Evolutionary conservation across 2,888 invertebrate genomes (phyloP), one percentile per base, ranked within the genome.

Genomic region (Rhyacophila evoluta): DNA sequence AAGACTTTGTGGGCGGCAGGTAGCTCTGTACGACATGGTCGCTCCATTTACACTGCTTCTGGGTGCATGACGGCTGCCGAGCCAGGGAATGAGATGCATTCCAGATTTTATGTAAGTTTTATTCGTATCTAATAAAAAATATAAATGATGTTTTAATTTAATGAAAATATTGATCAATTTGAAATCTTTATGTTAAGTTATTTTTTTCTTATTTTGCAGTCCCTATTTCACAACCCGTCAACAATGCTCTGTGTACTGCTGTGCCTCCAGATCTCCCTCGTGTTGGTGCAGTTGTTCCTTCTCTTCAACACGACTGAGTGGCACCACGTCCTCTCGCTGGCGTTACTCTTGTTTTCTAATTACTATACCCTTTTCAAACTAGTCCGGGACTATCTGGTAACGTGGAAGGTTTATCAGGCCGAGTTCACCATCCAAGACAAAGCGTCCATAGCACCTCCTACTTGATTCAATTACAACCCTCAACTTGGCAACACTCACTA

Each of bases 331-430:
- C 86, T 98, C 70, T 95, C 98, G 1, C 91, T 97, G 84, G 93
- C 96, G 3, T 91, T 97, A 79, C 89, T 98, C 70, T 91, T 98
- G 37, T 94, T 97, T 85, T 95, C 95, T 82, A 98, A 98, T 87
- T 97, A 98, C 87, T 95, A 95, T 85, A 95, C 97, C 0, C 90
- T 98, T 68, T 98, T 97, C 86, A 97, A 97, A 87, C 90, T 98
- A 83, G 91, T 94, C 33, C 91, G 98, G 67, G 97, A 98, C 87
- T 96, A 95, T 85, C 88, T 97, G 2, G 93, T 98, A 33, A 93
- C 97, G 74, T 94, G 94, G 91, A 94, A 94, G 85, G 93, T 97
- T 10, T 96, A 97, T 85, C 91, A 92, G 84, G 92, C 93, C 0
- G 94, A 94, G 84, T 90, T 91, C 83, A 90, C 92, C 85, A 92